These are phyloP conservation scores for Neodiprion fabricii DNA, from an alignment of 1,140 invertebrate species.

Conservation along the genomic window DNA sequence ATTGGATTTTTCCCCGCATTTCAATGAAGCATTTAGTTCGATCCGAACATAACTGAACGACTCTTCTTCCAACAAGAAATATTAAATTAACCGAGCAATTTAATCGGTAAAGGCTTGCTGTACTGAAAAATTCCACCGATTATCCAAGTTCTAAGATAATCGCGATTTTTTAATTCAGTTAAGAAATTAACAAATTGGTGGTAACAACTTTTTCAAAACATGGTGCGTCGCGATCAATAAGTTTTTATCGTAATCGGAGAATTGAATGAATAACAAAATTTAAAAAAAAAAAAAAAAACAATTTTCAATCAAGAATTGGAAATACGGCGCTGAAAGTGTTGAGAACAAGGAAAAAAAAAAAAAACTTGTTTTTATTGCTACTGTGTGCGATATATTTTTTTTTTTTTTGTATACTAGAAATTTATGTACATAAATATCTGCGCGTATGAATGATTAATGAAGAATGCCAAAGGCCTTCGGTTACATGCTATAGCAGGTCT, in stretches of 20 bases:
- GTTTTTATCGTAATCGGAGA: too few relatives aligned
- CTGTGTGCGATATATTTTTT: neutral
- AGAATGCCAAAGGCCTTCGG: neutral
- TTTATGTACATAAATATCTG: neutral
- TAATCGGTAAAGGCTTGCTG: conserved; percentile 23
- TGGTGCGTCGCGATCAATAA: too few relatives aligned
- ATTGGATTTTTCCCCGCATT: conserved; percentile 56
- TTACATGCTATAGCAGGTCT: conserved; percentile 12
- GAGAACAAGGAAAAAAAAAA: neutral
- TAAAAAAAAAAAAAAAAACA: conserved; percentile 1
- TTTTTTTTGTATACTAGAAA: too few relatives aligned
- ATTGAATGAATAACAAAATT: neutral
- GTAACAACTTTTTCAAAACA: neutral
- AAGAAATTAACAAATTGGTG: conserved; percentile 23
- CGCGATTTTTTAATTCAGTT: conserved; percentile 17
- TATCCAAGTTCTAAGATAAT: neutral
- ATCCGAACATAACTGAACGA: too few relatives aligned
- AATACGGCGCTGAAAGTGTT: neutral
- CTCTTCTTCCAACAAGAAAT: too few relatives aligned
- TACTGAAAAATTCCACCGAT: conserved; percentile 24
- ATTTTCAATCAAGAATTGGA: neutral
- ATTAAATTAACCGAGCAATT: conserved; percentile 15
- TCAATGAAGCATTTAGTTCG: conserved; percentile 58
- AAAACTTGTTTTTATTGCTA: neutral
- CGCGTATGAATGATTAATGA: neutral